Conservation (phyloP, 2,797 vertebrate species). For the Acanthornis magna region DNA sequence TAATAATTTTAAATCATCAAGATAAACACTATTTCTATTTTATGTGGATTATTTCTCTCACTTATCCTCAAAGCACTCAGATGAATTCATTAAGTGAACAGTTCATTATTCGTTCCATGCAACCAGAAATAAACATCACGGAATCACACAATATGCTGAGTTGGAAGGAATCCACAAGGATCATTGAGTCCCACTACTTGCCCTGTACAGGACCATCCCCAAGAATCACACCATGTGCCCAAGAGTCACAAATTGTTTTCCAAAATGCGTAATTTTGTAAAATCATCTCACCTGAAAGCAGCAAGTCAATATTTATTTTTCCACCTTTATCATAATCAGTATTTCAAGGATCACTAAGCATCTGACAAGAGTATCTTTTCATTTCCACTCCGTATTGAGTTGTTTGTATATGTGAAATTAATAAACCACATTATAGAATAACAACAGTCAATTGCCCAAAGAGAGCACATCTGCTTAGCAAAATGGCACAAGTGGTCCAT, state of each 20-base stretch:
- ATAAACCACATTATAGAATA: neutral
- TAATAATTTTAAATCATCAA: neutral
- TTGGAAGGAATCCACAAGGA: neutral
- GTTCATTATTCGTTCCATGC: neutral
- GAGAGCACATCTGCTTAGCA: neutral
- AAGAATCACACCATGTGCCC: neutral
- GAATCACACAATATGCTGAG: neutral
- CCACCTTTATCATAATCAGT: neutral
- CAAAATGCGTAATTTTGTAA: neutral
- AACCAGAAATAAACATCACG: neutral
- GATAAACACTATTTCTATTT: neutral
- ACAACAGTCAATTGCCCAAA: neutral
- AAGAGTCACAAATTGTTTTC: neutral
- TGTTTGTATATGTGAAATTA: neutral
- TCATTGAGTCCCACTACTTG: neutral
- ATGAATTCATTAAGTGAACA: neutral
- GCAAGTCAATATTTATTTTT: neutral
- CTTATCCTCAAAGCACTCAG: neutral
- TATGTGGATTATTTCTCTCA: neutral
- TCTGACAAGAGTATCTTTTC: neutral
- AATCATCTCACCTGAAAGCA: neutral
- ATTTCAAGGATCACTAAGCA: neutral
- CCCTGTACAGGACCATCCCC: neutral
- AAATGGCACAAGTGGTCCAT: rapidly evolving
- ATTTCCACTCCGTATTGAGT: neutral